phyloP scores from a whole-genome alignment of 2,888 invertebrate genomes.

The Flexamia atlantica region DNA sequence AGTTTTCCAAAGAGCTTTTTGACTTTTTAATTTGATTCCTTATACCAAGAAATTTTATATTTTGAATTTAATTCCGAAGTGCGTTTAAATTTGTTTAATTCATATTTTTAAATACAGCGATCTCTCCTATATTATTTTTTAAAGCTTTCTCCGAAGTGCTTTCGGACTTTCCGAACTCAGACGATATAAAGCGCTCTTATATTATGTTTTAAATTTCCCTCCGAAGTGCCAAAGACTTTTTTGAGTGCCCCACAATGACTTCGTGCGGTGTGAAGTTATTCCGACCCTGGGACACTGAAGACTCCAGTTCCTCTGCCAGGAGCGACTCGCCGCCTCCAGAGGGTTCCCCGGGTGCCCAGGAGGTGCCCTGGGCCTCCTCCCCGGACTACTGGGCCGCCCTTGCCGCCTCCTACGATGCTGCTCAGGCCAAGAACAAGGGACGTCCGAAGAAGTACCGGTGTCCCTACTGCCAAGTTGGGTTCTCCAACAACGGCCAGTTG shows the following conservation, averaged over 20 bases:
- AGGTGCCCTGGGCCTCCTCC: constrained; percentile 36
- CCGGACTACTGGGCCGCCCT: constrained; percentile 66
- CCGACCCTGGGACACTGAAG: constrained; percentile 67
- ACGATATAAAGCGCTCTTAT: too few species aligned
- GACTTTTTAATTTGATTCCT: too few species aligned
- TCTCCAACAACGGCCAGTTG: constrained; percentile 95
- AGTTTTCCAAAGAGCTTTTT: too few species aligned
- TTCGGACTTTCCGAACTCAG: background rate
- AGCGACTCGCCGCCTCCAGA: constrained; percentile 55
- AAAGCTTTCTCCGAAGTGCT: too few species aligned
- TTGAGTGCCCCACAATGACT: constrained; percentile 32
- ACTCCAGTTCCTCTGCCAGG: constrained; percentile 50
- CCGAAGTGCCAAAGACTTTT: background rate
- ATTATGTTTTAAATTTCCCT: background rate
- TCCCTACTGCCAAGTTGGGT: constrained; percentile 92
- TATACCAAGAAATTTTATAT: constrained; percentile 2
- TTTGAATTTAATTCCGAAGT: background rate
- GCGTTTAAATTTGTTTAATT: background rate
- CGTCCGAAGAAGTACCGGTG: constrained; percentile 95
- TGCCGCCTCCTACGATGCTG: constrained; percentile 70
- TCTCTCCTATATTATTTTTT: too few species aligned
- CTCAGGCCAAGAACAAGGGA: constrained; percentile 82
- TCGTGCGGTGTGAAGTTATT: constrained; percentile 65
- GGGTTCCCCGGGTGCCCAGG: background rate
- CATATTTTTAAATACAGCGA: background rate